Base-by-base conservation (phyloP, 2,888 invertebrate genomes). In the Pyrocoelia pectoralis region DNA sequence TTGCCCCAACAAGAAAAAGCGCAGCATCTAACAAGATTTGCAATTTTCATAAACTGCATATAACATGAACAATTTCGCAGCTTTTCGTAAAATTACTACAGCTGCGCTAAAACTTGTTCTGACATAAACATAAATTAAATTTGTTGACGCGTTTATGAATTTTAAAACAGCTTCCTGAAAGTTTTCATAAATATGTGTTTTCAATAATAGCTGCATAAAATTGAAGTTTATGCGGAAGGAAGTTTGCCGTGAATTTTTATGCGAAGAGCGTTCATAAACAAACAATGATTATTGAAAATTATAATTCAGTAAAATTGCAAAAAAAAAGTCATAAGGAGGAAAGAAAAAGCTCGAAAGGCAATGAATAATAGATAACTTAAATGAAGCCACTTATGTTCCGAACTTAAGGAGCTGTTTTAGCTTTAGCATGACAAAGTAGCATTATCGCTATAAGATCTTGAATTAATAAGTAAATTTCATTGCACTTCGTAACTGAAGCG, bases 361-460 rank as follows among this genome's bases (percentile, higher is more conserved):
- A 53, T 68, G 56, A 68, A 68, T 68, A 66, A 68, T 68, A 56
- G 61, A 66, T 51, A 56, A 15, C 40, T 46, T 60, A 68, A 68
- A 66, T 63, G 68, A 66, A 68, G 66, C 66, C 68, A 68, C 68
- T 68, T 68, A 68, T 57, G 65, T 56, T 57, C 60, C 40, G 51
- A 63, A 57, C 63, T 57, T 66, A 61, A 66, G 60, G 52, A 59
- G 53, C 40, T 52, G 59, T 60, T 66, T 66, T 64, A 61, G 59
- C 66, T 60, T 63, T 54, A 60, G 56, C 58, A 61, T 48, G 62
- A 66, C 63, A 64, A 61, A 66, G 61, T 66, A 64, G 61, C 63
- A 66, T 66, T 66, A 66, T 64, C 63, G 58, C 59, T 53, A 52
- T 59, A 56, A 62, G 43, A 62, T 59, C 56, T 43, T 56, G 46